A percentile compares a stretch with the other conserved stretches of the same genome.
Evolutionary conservation across 2,797 vertebrate genomes (phyloP).

Genomic region (Smutsia temminckii): DNA sequence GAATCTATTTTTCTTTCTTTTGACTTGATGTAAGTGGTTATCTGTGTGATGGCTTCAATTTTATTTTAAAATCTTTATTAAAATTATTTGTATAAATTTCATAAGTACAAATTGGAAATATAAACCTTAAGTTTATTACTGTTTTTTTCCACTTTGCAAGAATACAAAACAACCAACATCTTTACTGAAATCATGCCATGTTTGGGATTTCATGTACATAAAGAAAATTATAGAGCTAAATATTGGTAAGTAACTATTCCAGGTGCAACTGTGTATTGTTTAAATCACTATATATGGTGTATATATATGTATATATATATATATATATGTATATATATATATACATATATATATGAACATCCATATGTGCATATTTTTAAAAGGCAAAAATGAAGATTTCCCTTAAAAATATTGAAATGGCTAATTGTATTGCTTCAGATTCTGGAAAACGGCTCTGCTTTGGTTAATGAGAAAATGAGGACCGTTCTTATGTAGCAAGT

Average conservation of each 20-base stretch:
- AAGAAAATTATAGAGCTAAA: neutral
- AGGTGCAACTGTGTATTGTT: neutral
- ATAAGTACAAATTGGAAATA: neutral
- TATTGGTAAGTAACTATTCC: neutral
- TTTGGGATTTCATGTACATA: neutral
- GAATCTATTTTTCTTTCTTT: neutral
- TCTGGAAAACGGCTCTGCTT: neutral
- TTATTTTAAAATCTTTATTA: neutral
- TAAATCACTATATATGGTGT: neutral
- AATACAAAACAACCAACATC: neutral
- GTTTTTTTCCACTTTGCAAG: neutral
- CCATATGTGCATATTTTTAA: neutral
- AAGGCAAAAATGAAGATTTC: neutral
- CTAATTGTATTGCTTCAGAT: neutral
- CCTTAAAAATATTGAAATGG: neutral
- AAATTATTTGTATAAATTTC: neutral
- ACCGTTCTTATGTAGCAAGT: neutral
- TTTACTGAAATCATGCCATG: neutral
- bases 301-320: neutral
- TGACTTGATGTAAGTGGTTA: neutral
- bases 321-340: neutral
- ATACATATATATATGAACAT: neutral
- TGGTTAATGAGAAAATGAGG: neutral
- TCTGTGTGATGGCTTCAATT: neutral
- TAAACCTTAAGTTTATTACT: neutral